A percentile compares a stretch with the other conserved stretches of the same genome.
Conservation (phyloP, 2,888 invertebrate genomes). For the Dasypogon diadema region DNA sequence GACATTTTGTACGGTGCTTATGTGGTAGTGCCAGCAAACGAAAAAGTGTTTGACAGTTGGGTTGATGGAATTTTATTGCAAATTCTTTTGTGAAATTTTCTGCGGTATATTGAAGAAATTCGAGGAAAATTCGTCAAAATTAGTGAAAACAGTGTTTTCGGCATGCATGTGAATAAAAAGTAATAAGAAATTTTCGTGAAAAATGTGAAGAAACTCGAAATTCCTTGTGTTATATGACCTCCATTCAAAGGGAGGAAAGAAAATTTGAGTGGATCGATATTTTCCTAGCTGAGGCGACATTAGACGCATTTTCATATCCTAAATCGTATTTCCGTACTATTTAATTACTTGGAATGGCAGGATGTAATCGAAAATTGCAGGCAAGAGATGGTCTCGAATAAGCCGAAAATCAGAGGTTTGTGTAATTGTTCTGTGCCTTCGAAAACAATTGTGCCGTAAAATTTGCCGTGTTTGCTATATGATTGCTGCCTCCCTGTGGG, state of each 20-base stretch:
- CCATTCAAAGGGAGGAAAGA: constrained; percentile 44
- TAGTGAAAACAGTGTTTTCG: not conserved
- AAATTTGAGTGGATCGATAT: constrained; percentile 43
- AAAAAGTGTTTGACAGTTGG: not conserved
- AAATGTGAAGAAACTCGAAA: not conserved
- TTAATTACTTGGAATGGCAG: constrained; percentile 6
- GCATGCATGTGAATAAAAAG: not conserved
- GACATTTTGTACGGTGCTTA: not conserved
- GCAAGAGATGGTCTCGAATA: constrained; percentile 13
- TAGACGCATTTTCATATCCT: constrained; percentile 18
- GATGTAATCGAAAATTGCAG: not conserved
- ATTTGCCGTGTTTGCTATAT: not conserved
- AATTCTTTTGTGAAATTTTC: not conserved
- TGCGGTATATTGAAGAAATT: not conserved
- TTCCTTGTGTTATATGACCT: constrained; percentile 24
- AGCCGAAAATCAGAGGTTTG: constrained; percentile 15
- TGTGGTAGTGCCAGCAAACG: not conserved
- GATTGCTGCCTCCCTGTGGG: not conserved
- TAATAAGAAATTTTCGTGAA: not conserved
- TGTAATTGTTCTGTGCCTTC: not conserved
- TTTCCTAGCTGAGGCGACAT: constrained; percentile 47
- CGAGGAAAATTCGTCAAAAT: not conserved
- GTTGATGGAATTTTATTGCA: not conserved
- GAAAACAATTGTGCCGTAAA: not conserved
- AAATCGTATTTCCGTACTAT: not conserved